Percentiles rank a stretch among this genome's conserved stretches.
Conservation (phyloP, 2,113 vertebrate genomes). For the Salvelinus namaycush region DNA sequence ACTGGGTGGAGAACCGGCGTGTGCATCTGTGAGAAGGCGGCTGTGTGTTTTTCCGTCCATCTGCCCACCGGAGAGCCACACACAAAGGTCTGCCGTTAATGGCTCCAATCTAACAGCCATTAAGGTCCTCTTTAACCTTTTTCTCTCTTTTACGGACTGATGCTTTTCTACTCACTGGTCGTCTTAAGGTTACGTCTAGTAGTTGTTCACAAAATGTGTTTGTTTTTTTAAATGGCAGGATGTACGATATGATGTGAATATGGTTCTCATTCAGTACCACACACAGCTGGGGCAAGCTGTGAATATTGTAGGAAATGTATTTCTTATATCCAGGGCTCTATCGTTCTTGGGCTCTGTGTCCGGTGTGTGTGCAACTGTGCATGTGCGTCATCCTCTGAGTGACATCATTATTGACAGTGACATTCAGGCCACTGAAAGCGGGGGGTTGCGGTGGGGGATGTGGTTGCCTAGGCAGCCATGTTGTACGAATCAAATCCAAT, state of each 20-base stretch:
- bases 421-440: constrained; percentile 19
- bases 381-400: background rate
- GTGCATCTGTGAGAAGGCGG: background rate
- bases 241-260: too few species aligned
- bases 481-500: background rate
- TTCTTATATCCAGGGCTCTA: background rate
- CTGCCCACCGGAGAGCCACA: background rate
- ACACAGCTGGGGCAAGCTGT: background rate
- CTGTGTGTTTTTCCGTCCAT: background rate
- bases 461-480: constrained; percentile 32
- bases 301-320: background rate
- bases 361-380: background rate
- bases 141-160: background rate
- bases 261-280: too few species aligned
- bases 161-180: too few species aligned
- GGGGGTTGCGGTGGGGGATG: background rate
- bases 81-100: constrained; percentile 28
- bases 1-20: background rate
- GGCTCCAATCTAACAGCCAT: background rate
- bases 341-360: background rate
- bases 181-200: too few species aligned
- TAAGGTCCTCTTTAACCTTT: background rate
- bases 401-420: constrained; percentile 9
- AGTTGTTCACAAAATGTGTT: too few species aligned
- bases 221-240: too few species aligned